phyloP scores from a whole-genome alignment of 2,888 invertebrate species.

The Ichneumon xanthorius region DNA sequence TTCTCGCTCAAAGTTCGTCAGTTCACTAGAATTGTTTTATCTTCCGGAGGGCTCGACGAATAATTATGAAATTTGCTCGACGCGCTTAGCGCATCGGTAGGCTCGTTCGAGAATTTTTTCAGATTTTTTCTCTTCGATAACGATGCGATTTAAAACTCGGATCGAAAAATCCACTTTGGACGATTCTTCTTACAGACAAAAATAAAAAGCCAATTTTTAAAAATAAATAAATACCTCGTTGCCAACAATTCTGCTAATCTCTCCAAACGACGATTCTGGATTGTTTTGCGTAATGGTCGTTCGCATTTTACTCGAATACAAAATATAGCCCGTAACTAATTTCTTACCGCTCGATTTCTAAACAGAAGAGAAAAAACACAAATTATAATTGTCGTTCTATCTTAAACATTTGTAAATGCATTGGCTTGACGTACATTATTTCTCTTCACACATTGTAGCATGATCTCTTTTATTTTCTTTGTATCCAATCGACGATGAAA shows the following conservation, averaged over 20 bases:
- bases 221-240: slow-evolving; percentile 87
- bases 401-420: slow-evolving; percentile 31
- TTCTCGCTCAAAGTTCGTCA: not conserved
- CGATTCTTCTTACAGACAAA: slow-evolving; percentile 41
- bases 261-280: slow-evolving; percentile 97
- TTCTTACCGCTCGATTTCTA: slow-evolving; percentile 89
- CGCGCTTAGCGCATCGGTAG: not conserved
- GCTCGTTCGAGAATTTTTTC: not conserved
- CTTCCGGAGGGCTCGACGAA: no score
- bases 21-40: not conserved
- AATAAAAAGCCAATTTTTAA: slow-evolving; percentile 58
- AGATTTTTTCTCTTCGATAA: not conserved
- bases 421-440: slow-evolving; percentile 48
- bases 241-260: slow-evolving; percentile 91
- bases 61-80: no score
- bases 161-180: slow-evolving; percentile 55
- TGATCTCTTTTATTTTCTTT: not conserved
- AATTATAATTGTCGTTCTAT: slow-evolving; percentile 77
- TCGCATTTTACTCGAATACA: slow-evolving; percentile 98
- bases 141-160: not conserved
- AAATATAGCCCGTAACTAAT: slow-evolving; percentile 97
- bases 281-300: slow-evolving; percentile 97
- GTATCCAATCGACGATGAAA: slow-evolving; percentile 5
- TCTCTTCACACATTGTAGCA: slow-evolving; percentile 37
- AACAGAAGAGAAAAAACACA: slow-evolving; percentile 82